These are phyloP conservation scores for Benthosema pterotum DNA, from an alignment of 2,797 vertebrate species.

Conservation along the genomic window DNA sequence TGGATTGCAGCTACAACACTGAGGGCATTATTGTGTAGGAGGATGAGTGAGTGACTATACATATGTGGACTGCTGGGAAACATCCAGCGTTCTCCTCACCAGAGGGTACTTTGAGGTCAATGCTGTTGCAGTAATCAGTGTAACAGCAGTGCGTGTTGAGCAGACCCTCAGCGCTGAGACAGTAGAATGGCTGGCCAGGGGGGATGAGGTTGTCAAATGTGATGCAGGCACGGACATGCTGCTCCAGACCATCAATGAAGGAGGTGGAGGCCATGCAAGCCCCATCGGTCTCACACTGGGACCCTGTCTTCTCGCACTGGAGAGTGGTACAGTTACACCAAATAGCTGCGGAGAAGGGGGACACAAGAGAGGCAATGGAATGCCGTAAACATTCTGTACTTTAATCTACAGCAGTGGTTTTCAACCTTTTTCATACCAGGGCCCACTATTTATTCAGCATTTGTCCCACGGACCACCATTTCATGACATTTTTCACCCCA, in stretches of 20 bases:
- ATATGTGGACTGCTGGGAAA: too few species aligned
- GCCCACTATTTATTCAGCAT: too few species aligned
- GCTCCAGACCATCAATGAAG: conserved; percentile 84
- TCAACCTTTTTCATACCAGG: too few species aligned
- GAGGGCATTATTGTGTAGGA: too few species aligned
- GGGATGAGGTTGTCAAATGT: conserved; percentile 85
- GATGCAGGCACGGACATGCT: conserved; percentile 89
- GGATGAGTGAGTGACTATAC: too few species aligned
- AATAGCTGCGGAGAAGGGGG: conserved; percentile 76
- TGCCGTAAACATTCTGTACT: too few species aligned
- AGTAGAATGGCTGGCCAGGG: conserved; percentile 91
- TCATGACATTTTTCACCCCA: too few species aligned
- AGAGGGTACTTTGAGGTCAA: conserved; percentile 86
- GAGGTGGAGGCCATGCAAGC: conserved; percentile 93
- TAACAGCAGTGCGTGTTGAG: conserved; percentile 95
- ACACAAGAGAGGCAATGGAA: background rate
- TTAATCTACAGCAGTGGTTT: too few species aligned
- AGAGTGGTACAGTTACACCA: conserved; percentile 86
- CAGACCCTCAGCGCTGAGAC: conserved; percentile 88
- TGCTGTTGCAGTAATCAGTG: conserved; percentile 93
- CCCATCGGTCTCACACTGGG: conserved; percentile 89
- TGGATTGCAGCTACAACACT: too few species aligned
- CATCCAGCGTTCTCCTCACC: conserved; percentile 80
- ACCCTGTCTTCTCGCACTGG: conserved; percentile 87
- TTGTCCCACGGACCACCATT: too few species aligned